Percentiles rank a stretch among this genome's conserved stretches.
These are phyloP conservation scores for Sapayoa aenigma DNA, from an alignment of 2,113 vertebrate genomes.

Conservation along the genomic window DNA sequence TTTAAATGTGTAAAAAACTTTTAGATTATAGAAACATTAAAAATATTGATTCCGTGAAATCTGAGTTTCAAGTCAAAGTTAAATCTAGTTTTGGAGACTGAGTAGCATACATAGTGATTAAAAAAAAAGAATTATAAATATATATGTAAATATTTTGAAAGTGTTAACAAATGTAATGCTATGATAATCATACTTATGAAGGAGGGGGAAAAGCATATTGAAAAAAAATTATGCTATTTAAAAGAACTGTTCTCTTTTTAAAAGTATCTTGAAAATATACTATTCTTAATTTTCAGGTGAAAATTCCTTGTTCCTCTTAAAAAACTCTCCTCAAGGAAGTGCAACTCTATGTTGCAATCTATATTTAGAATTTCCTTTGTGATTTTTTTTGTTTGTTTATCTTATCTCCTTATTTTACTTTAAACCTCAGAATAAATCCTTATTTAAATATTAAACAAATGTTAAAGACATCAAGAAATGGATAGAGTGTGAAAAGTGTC, in stretches of 20 bases:
- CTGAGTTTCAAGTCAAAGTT: too few relatives aligned
- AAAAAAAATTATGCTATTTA: neutral
- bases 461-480: neutral
- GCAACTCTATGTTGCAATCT: neutral
- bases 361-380: neutral
- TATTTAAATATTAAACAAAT: neutral
- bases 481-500: neutral
- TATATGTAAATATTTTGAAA: too few relatives aligned
- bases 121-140: too few relatives aligned
- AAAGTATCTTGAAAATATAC: neutral
- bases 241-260: neutral
- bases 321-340: neutral
- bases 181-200: neutral
- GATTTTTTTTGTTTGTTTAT: accelerated
- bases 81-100: too few relatives aligned
- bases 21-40: neutral
- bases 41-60: neutral
- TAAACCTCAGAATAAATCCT: neutral
- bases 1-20: too few relatives aligned
- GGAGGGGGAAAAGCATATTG: neutral
- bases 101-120: too few relatives aligned
- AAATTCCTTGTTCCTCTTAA: neutral
- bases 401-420: neutral
- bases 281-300: neutral
- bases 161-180: neutral